phyloP scores from a whole-genome alignment of 2,888 invertebrate species.

The Apodemia duryi region DNA sequence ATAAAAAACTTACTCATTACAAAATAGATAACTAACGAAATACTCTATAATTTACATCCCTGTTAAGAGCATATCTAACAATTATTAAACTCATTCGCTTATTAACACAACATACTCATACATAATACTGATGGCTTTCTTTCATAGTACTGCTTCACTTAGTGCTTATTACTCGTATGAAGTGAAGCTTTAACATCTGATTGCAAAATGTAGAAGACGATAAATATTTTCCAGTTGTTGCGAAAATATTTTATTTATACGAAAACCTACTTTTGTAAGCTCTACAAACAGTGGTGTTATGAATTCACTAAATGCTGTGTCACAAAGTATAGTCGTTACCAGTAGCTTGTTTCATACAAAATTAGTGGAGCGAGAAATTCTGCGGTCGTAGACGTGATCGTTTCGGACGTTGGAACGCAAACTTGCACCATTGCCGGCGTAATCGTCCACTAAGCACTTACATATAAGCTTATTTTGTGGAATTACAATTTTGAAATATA shows the following conservation, averaged over 20 bases:
- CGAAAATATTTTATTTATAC: neutral
- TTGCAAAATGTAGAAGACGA: too few species aligned
- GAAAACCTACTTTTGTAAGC: neutral
- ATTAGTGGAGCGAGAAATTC: conserved; percentile 30
- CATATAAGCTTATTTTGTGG: conserved; percentile 20
- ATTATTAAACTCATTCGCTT: too few species aligned
- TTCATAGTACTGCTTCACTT: too few species aligned
- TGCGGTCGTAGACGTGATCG: conserved; percentile 28
- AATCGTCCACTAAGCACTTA: conserved; percentile 22
- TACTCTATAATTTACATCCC: too few species aligned
- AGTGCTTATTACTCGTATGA: too few species aligned
- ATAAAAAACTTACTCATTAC: too few species aligned
- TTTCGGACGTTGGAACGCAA: conserved; percentile 31
- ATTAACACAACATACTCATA: too few species aligned
- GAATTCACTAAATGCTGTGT: conserved; percentile 13
- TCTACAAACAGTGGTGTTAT: conserved; percentile 1
- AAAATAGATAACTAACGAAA: too few species aligned
- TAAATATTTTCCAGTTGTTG: neutral
- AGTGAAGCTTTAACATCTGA: too few species aligned
- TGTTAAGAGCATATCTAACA: too few species aligned
- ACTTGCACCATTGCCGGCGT: conserved; percentile 30
- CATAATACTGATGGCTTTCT: too few species aligned
- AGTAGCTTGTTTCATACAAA: conserved; percentile 26
- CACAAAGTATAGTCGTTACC: conserved; percentile 9
- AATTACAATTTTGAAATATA: conserved; percentile 15